Base-by-base conservation (phyloP, 2,888 invertebrate species). In the Teleogryllus oceanicus region DNA sequence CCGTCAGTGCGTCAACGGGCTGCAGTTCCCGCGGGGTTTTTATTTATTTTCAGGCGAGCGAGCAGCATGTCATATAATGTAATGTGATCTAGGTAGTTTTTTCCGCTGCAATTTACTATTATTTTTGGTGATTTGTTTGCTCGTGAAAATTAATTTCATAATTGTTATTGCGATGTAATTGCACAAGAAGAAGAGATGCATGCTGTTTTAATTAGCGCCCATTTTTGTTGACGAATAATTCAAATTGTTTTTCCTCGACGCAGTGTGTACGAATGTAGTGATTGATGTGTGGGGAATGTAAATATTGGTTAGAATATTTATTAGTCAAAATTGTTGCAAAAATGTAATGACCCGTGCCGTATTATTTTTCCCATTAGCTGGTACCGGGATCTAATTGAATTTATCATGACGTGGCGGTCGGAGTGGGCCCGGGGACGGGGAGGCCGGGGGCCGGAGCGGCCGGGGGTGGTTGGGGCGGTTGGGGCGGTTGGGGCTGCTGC, bases 101-200 rank as follows among this genome's bases (percentile, higher is more conserved):
- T 62, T 62, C 62, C 62, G 62, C 62, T 62, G 62, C 62, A 62
- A n/a, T 62, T 62, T 62, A 62, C 62, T 62, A 62, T 62, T 62
- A 62, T 62, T 62, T 62, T 62, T 62, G 62, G 62, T 62, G 62
- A 62, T 62, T 62, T 62, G 62, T 62, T 62, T 62, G 62, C 62
- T 62, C 62, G 62, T 62, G 62, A 62, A 62, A 62, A 62, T 62
- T 62, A 62, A 62, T 62, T 62, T 62, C 62, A 62, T 62, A 62
- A 62, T 62, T 62, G 62, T 62, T 62, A 62, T n/a, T 18, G 62
- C 62, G 62, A 62, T 62, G 62, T 62, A 62, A 62, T 62, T 62
- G 62, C 62, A 62, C 62, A 62, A 62, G 62, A 62, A 62, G 62
- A 62, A 62, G 62, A 62, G 62, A 62, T 62, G 62, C 62, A 62